phyloP scores from a whole-genome alignment of 2,888 invertebrate genomes.

The Leucophenga montana region DNA sequence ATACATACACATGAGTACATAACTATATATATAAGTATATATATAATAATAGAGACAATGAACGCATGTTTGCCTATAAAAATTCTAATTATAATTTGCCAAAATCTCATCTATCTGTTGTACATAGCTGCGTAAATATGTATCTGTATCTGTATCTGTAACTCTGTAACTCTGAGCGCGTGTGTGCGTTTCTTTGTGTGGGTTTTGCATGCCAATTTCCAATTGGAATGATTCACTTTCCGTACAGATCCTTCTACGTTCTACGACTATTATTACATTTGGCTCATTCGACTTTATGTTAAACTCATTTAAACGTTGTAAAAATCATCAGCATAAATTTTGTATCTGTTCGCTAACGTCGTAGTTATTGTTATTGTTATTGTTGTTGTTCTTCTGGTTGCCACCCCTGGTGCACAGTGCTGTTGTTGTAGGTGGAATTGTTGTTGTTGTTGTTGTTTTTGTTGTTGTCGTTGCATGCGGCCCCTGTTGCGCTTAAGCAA shows the following conservation, averaged over 20 bases:
- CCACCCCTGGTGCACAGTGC: too few relatives aligned
- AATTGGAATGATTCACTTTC: conserved; percentile 8
- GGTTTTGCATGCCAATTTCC: conserved; percentile 14
- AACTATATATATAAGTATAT: too few relatives aligned
- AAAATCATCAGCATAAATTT: conserved; percentile 27
- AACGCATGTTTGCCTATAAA: conserved; percentile 57
- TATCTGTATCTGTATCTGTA: too few relatives aligned
- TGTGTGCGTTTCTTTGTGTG: background rate
- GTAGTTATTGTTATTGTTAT: background rate
- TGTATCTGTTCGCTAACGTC: conserved; percentile 8
- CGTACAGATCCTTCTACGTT: background rate
- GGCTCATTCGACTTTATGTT: conserved; percentile 1
- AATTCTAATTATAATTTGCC: conserved; percentile 68
- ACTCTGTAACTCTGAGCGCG: background rate
- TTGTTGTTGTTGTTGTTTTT: conserved; percentile 5
- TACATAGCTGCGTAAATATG: conserved; percentile 21
- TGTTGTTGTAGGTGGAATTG: conserved; percentile 9
- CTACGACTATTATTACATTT: too few relatives aligned
- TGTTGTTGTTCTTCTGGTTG: background rate
- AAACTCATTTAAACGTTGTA: conserved; percentile 10
- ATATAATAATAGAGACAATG: conserved; percentile 21
- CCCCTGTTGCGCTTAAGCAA: conserved; percentile 56
- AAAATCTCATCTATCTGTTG: conserved; percentile 52
- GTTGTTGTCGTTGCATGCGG: conserved; percentile 19
- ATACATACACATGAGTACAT: too few relatives aligned